Percentiles rank a stretch among this genome's conserved stretches.
These are phyloP conservation scores for Myoxocephalus aenaeus DNA, from an alignment of 2,797 vertebrate genomes.

Conservation along the genomic window DNA sequence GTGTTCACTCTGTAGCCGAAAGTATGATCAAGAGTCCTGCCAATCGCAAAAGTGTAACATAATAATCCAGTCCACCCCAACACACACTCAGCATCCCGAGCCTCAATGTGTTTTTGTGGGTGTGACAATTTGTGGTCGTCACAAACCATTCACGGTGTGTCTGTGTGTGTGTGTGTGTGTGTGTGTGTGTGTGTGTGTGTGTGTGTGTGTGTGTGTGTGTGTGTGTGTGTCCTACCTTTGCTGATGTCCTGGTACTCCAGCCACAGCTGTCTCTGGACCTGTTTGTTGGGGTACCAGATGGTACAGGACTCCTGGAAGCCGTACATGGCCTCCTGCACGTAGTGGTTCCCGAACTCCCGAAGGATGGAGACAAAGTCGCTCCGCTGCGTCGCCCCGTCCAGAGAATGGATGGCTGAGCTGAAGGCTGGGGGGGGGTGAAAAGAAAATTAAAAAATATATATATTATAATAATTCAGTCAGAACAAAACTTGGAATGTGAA, in stretches of 20 bases:
- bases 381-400: slow-evolving; percentile 94
- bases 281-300: slow-evolving; percentile 99
- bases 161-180: background rate
- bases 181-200: background rate
- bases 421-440: slow-evolving; percentile 84
- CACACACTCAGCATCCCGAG: background rate
- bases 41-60: slow-evolving; percentile 24
- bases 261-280: slow-evolving; percentile 97
- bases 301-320: slow-evolving; percentile 97
- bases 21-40: slow-evolving; percentile 29
- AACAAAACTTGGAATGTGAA: background rate
- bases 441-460: background rate
- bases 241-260: slow-evolving; percentile 98
- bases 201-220: background rate
- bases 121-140: background rate
- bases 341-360: slow-evolving; percentile 97
- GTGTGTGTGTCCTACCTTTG: slow-evolving; percentile 88
- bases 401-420: slow-evolving; percentile 93
- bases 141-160: background rate
- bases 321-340: slow-evolving; percentile 95
- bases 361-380: slow-evolving; percentile 93
- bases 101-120: background rate
- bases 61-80: slow-evolving; percentile 11
- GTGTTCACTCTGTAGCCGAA: slow-evolving; percentile 18
- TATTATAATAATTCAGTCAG: background rate